Conservation (phyloP, 1,140 invertebrate species). For the Cydia splendana region DNA sequence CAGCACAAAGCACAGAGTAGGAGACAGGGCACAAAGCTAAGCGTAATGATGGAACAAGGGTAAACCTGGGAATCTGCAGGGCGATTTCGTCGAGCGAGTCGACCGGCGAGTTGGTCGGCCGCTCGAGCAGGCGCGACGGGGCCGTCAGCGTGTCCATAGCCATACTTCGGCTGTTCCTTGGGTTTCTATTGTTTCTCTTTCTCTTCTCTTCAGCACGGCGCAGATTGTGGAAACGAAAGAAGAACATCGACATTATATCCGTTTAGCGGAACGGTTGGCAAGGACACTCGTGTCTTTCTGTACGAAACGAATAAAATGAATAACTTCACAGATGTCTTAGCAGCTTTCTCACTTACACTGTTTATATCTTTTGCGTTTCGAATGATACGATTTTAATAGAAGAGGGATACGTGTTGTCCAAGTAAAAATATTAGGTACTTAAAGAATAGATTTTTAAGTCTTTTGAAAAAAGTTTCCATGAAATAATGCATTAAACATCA, state of each 20-base stretch:
- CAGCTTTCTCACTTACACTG: conserved; percentile 26
- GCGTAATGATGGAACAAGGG: conserved; percentile 39
- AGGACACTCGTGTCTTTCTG: conserved; percentile 29
- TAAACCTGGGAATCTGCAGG: conserved; percentile 93
- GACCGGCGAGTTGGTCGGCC: conserved; percentile 89
- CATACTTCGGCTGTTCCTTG: conserved; percentile 78
- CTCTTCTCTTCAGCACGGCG: conserved; percentile 88
- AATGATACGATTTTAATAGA: not conserved
- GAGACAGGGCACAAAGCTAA: conserved; percentile 36
- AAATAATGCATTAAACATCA: conserved; percentile 21
- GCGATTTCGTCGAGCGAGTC: conserved; percentile 95
- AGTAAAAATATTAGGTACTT: not conserved
- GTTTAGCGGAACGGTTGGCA: conserved; percentile 35
- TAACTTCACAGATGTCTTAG: conserved; percentile 23
- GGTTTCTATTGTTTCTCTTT: conserved; percentile 75
- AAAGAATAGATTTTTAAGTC: not conserved
- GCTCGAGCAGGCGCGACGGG: conserved; percentile 90
- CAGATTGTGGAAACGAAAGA: conserved; percentile 95
- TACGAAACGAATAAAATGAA: conserved; percentile 25
- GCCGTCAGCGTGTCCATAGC: conserved; percentile 81
- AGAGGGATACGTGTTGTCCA: not conserved
- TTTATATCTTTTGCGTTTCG: not conserved
- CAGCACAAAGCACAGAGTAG: conserved; percentile 9
- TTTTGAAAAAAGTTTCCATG: not conserved
- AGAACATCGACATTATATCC: conserved; percentile 92